Percentiles rank a stretch among this genome's conserved stretches.
Evolutionary conservation across 1,140 invertebrate genomes (phyloP).

Genomic region (Rhynchophorus ferrugineus): DNA sequence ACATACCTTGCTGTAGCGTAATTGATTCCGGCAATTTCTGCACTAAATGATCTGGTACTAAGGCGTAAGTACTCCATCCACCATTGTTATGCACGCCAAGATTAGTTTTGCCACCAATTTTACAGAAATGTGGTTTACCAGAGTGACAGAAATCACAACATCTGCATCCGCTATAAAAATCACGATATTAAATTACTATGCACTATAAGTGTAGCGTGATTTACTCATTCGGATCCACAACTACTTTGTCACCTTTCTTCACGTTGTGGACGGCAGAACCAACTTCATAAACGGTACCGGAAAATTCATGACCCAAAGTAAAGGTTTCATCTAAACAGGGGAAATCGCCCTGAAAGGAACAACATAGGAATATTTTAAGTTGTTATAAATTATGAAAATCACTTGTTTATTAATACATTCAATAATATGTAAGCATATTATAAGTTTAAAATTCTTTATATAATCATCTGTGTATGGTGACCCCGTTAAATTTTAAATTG

Average conservation of each 20-base stretch:
- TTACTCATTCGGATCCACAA: conserved; percentile 60
- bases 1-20: conserved; percentile 47
- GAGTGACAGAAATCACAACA: conserved; percentile 52
- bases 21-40: conserved; percentile 46
- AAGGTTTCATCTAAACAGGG: conserved; percentile 50
- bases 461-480: too few species aligned
- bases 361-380: background rate
- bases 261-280: conserved; percentile 51
- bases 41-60: conserved; percentile 53
- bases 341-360: conserved; percentile 49
- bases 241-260: conserved; percentile 56
- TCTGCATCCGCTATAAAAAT: conserved; percentile 46
- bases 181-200: background rate
- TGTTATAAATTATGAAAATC: too few species aligned
- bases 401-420: too few species aligned
- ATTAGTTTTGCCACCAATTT: conserved; percentile 50
- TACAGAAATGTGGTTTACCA: conserved; percentile 56
- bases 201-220: background rate
- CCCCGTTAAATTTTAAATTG: too few species aligned
- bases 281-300: conserved; percentile 51
- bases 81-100: conserved; percentile 58
- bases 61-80: conserved; percentile 57
- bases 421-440: too few species aligned
- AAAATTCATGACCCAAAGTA: conserved; percentile 64
- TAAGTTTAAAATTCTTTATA: too few species aligned